Evolutionary conservation across 64 coral and sea anemone species (phyloP), one percentile per base, ranked within the genome.

Genomic region (Pocillopora verrucosa): DNA sequence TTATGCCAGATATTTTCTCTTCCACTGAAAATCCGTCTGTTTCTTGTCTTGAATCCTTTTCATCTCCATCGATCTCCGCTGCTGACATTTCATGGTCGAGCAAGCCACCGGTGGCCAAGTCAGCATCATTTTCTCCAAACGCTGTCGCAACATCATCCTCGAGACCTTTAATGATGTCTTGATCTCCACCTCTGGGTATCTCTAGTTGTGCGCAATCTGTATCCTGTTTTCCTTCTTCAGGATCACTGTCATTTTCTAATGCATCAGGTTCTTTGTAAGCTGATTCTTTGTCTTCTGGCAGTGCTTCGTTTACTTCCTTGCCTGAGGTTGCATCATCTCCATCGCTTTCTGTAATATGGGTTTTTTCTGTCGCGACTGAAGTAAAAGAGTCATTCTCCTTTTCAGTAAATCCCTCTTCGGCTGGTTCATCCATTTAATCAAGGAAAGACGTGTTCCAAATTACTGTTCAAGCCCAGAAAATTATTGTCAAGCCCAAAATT

Each of bases 91-190:
- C 82, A 16, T 58, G 56, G 19, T 20, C 17, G 36, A 45, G 36
- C 12, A 12, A 26, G 25, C 11, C 15, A 75, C 41, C 62, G 14
- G 16, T 3, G 24, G 51, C 19, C 19, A 64, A 57, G 20, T 72
- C 37, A 72, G n/a, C 65, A 85, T 85, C 82, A 57, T 85, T 41
- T 57, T 85, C 64, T 11, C 13, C 77, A 12, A 45, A 25, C 36
- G 4, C 17, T 70, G 19, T 51, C 26, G 20, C 25, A 1, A 11
- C 72, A 24, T 85, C 38, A n/a, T 72, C 65, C 41, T 56, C 11
- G 37, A 85, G 20, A 30, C 37, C 24, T 85, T 36, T 41, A 10
- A 65, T 85, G 51, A 38, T 85, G 63, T 72, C 82, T 5, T 69
- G 82, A 72, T 85, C 82, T 22, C 63, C 64, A 13, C 82, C 72